Base-by-base conservation (phyloP, 2,113 vertebrate genomes). In the Hemicordylus capensis region DNA sequence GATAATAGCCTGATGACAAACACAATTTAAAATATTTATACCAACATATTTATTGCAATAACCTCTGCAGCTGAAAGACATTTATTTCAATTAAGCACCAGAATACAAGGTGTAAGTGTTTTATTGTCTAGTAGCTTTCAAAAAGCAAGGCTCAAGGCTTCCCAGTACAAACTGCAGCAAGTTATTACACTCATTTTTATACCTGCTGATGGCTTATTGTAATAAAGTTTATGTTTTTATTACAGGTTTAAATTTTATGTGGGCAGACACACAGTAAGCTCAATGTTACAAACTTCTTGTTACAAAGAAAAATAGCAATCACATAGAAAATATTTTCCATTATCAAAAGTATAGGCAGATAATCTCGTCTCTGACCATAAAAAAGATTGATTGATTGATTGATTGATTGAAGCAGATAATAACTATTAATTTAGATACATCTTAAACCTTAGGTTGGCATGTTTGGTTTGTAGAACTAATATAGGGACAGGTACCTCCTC, bases 1-100 rank as follows among this genome's bases (percentile, higher is more conserved):
- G 97, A 59, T 99, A 99, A 90, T 99, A 99, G 34, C 98, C 99
- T 99, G 92, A 6, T 72, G 56, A 87, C 84, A 48, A 59, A 87
- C 87, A 80, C 19, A 86, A 93, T 88, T 76, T 88, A 64, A 94
- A 89, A 54, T 9, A 51, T 66, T 82, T 39, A 73, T 4, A 84
- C 26, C 17, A 78, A 59, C 5, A 77, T 19, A 63, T n/a, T 69
- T 17, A 61, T 61, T 75, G 44, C 42, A 9, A 9, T 67, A 46
- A 3, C 48, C 37, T 4, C 34, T 69, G 12, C 28, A 67, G 31
- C 39, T 67, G 4, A 64, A 64, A 20, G 44, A 64, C 14, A 8
- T 4, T n/a, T 44, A 61, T 14, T 83, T 42, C 4, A 66, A 64
- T 37, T 79, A 83, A 58, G 54, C 20, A 61, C 59, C 2, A 80